Evolutionary conservation across 2,888 invertebrate species (phyloP), one percentile per base, ranked within the genome.

Genomic region (Andrena camellia): DNA sequence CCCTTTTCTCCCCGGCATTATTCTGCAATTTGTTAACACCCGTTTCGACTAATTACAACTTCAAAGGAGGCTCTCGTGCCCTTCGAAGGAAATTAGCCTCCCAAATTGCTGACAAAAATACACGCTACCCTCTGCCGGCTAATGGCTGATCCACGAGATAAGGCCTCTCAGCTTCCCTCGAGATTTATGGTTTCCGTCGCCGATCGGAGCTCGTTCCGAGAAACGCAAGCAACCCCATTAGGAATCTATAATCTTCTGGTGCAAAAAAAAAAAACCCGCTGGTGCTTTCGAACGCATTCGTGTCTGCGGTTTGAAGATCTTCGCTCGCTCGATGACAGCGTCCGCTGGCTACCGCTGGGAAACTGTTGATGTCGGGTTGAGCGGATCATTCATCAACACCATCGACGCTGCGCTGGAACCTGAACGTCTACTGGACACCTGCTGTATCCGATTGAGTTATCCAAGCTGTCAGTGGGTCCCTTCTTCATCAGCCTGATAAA

Each of bases 21-120:
- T 62, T 62, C 48, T 23, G 50, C 62, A 62, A 71, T 71, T 71
- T 62, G 71, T 71, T 62, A 71, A 62, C 71, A 70, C 70, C 48
- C n/a, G 59, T 70, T 29, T 42, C 31, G 48, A 48, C 48, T 70
- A 70, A 70, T 70, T 70, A 70, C 59, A 29, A 48, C 23, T 42
- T 59, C 20, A 13, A 20, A 59, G 59, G 10, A 31, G 62, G 29
- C 33, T 33, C 50, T 60, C 31, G 59, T 62, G 7, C n/a, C 48
- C 62, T 20, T 33, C 71, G 71, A 31, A 17, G 33, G 33, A 23
- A 62, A 71, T 71, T 48, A 50, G 23, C 48, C 71, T 20, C 20
- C 62, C 31, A 62, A 62, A 71, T 62, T 50, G 62, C 62, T 48
- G 48, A 31, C 60, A 50, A 59, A 62, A 62, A 62, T 62, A 50